These are phyloP conservation scores for Ganaspis sp. DNA, from an alignment of 1,140 invertebrate species.

Conservation along the genomic window DNA sequence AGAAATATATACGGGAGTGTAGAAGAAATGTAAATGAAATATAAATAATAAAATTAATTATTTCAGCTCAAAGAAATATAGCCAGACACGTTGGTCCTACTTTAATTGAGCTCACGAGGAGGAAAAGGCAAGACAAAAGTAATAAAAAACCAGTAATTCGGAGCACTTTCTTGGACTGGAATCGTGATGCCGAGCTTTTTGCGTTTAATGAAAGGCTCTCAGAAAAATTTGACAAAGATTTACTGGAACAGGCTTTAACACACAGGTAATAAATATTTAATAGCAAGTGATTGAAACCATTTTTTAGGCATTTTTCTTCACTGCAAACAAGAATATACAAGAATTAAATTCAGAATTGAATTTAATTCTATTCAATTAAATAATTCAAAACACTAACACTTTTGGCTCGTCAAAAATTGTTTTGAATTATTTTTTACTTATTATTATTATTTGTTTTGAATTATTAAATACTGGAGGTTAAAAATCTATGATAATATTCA, in stretches of 20 bases:
- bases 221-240: constrained; percentile 86
- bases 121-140: constrained; percentile 68
- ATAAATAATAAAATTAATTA: constrained; percentile 26
- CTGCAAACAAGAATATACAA: too few relatives aligned
- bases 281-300: not conserved
- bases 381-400: too few relatives aligned
- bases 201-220: constrained; percentile 90
- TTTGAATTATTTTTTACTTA: too few relatives aligned
- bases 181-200: constrained; percentile 91
- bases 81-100: constrained; percentile 79
- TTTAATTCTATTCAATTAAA: too few relatives aligned
- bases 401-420: too few relatives aligned
- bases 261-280: constrained; percentile 69
- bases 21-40: too few relatives aligned
- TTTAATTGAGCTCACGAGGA: constrained; percentile 69
- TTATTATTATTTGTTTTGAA: too few relatives aligned
- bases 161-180: constrained; percentile 87
- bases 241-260: constrained; percentile 87
- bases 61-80: constrained; percentile 64
- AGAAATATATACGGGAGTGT: not conserved
- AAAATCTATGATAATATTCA: too few relatives aligned
- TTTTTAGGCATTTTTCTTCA: too few relatives aligned
- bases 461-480: too few relatives aligned
- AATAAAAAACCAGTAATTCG: constrained; percentile 66
- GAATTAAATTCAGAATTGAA: too few relatives aligned